phyloP scores from a whole-genome alignment of 2,113 vertebrate species.

The Chrysemys picta region DNA sequence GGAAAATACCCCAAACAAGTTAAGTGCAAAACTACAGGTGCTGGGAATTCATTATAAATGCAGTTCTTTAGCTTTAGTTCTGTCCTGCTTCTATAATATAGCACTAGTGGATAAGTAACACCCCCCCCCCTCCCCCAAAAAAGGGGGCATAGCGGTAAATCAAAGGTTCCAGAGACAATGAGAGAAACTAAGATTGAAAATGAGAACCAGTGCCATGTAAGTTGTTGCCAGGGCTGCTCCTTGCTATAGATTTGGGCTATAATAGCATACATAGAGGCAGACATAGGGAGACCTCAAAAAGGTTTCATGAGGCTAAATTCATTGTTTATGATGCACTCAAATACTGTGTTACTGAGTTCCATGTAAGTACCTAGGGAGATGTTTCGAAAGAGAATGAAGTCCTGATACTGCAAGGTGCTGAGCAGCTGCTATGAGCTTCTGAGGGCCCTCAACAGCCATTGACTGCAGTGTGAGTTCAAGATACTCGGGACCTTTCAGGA shows the following conservation, averaged over 20 bases:
- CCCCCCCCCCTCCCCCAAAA: neutral
- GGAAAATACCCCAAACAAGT: constrained; percentile 5
- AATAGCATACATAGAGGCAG: neutral
- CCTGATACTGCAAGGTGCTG: neutral
- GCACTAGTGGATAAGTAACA: neutral
- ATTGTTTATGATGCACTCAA: neutral
- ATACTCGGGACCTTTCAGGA: neutral
- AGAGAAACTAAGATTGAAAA: neutral
- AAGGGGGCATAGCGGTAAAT: neutral
- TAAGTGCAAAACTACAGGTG: neutral
- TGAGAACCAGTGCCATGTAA: neutral
- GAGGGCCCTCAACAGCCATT: neutral
- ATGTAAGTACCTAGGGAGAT: neutral
- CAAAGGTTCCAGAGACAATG: neutral
- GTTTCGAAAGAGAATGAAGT: neutral
- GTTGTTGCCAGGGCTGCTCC: neutral
- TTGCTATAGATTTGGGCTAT: neutral
- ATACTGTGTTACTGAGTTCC: neutral
- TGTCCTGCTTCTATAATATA: neutral
- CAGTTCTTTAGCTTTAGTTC: neutral
- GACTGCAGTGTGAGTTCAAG: neutral
- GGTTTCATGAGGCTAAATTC: neutral
- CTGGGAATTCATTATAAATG: neutral
- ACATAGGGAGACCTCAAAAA: neutral
- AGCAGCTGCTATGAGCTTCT: neutral